Conservation (phyloP, 2,113 vertebrate species). For the Chinchilla lanigera region DNA sequence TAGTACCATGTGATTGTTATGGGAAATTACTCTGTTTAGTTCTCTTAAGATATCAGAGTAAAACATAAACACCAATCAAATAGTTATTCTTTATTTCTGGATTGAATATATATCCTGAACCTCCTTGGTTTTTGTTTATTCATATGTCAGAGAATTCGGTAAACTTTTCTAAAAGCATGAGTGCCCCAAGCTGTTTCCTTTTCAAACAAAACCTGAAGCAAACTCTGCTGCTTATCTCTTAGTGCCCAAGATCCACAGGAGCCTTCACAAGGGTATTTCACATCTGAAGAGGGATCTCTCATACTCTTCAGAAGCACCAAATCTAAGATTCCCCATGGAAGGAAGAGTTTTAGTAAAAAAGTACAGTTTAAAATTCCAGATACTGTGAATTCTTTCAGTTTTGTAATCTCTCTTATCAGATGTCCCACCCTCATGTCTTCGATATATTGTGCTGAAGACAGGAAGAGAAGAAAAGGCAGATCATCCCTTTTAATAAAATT, state of each 20-base stretch:
- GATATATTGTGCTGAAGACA: neutral
- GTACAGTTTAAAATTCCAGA: neutral
- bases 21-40: slow-evolving; percentile 3
- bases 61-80: neutral
- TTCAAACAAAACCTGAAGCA: neutral
- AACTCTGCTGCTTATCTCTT: neutral
- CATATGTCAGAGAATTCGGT: neutral
- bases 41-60: slow-evolving; percentile 22
- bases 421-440: neutral
- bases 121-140: neutral
- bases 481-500: neutral
- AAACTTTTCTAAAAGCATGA: neutral
- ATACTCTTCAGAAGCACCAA: neutral
- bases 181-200: neutral
- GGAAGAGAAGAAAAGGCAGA: neutral
- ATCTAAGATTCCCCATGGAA: neutral
- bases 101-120: neutral
- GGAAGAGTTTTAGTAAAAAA: neutral
- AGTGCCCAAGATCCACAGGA: neutral
- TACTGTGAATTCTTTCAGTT: neutral
- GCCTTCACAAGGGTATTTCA: neutral
- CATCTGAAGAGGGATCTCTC: neutral
- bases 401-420: neutral
- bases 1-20: neutral
- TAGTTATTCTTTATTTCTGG: slow-evolving; percentile 24